Percentiles rank a stretch among this genome's conserved stretches.
phyloP scores from a whole-genome alignment of 2,113 vertebrate genomes.

The Oryzias melastigma region DNA sequence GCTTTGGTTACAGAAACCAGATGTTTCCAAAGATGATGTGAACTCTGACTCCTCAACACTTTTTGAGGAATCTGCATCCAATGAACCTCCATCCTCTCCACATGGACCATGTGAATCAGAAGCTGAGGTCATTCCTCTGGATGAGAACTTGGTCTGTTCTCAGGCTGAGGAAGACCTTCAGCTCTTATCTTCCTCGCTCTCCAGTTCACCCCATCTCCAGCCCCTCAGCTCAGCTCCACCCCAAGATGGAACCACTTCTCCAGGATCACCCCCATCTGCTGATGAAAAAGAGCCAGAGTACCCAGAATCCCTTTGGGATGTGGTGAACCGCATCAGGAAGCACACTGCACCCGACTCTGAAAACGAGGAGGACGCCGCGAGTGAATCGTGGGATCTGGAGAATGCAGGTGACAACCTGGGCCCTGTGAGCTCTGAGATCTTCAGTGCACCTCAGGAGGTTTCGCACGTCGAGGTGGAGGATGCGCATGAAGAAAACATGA shows the following conservation, averaged over 20 bases:
- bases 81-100: slow-evolving; percentile 3
- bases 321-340: slow-evolving; percentile 86
- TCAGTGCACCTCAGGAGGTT: slow-evolving; percentile 5
- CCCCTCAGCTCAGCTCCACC: slow-evolving; percentile 3
- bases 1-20: slow-evolving; percentile 2
- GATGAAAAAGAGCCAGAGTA: slow-evolving; percentile 58
- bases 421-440: not conserved
- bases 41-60: not conserved
- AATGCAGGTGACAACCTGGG: slow-evolving; percentile 11
- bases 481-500: slow-evolving; percentile 2
- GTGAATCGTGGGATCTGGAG: slow-evolving; percentile 65
- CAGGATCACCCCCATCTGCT: not conserved
- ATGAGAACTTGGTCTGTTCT: slow-evolving; percentile 4
- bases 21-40: no score
- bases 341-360: slow-evolving; percentile 93
- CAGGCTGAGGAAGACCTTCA: slow-evolving; percentile 14
- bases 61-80: slow-evolving; percentile 3
- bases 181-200: slow-evolving; percentile 10
- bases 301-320: slow-evolving; percentile 81
- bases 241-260: slow-evolving; percentile 2
- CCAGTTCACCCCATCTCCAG: not conserved
- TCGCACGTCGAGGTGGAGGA: slow-evolving; percentile 2
- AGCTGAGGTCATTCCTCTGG: slow-evolving; percentile 1
- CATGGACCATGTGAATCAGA: not conserved
- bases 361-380: slow-evolving; percentile 81